These are phyloP conservation scores for Temnothorax longispinosus DNA, from an alignment of 1,140 invertebrate genomes.

Conservation along the genomic window DNA sequence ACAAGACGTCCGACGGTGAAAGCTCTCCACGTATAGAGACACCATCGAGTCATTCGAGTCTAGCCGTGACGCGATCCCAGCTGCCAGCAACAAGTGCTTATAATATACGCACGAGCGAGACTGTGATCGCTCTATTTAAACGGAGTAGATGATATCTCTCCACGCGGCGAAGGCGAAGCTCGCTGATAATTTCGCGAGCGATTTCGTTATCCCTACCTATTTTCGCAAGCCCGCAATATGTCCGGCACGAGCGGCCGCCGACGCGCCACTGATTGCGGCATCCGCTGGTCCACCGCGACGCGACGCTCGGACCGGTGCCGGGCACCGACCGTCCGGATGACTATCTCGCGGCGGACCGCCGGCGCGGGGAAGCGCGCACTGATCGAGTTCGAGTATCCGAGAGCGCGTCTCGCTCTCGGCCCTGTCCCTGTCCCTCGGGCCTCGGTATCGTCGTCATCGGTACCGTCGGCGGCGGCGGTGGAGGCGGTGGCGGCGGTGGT, in stretches of 20 bases:
- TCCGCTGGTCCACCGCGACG: conserved; percentile 17
- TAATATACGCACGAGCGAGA: neutral
- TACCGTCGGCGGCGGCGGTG: neutral
- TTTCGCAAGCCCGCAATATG: conserved; percentile 38
- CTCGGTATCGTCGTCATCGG: neutral
- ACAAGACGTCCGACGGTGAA: neutral
- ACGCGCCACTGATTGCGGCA: conserved; percentile 12
- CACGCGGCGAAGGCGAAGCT: neutral
- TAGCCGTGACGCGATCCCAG: neutral
- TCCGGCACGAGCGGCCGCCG: conserved; percentile 10
- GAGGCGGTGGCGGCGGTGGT: neutral
- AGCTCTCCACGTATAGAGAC: neutral
- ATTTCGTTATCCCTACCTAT: conserved; percentile 24
- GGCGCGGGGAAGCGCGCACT: conserved; percentile 39
- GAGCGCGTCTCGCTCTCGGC: neutral
- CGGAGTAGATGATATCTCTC: neutral
- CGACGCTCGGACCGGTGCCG: neutral
- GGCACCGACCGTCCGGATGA: neutral
- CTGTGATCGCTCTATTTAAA: neutral
- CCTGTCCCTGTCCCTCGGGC: neutral
- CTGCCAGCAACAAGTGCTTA: conserved; percentile 50
- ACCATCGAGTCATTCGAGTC: neutral
- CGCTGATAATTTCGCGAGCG: conserved; percentile 3
- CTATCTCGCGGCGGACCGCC: neutral
- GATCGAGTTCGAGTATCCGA: conserved; percentile 27